Evolutionary conservation across 2,888 invertebrate genomes (phyloP).

Genomic region (Atrina japonica): DNA sequence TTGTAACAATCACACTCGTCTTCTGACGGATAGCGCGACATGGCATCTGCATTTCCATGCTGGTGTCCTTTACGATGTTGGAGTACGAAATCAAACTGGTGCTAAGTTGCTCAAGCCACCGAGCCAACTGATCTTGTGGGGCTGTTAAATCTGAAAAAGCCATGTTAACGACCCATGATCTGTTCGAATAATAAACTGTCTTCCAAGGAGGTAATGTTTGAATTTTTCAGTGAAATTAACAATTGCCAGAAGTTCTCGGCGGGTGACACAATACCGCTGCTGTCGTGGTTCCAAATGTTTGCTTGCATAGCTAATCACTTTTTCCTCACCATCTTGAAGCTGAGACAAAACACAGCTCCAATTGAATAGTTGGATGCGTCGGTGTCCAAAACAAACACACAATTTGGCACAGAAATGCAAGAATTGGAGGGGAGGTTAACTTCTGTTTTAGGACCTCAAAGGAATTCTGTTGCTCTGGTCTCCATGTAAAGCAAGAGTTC

Average conservation of each 20-base stretch:
- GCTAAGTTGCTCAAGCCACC: conserved; percentile 1
- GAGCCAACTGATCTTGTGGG: conserved; percentile 3
- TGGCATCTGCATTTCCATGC: too few relatives aligned
- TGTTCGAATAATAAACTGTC: conserved; percentile 13
- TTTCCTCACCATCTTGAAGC: too few relatives aligned
- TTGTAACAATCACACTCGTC: background rate
- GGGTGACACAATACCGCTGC: conserved; percentile 21
- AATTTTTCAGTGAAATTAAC: conserved; percentile 29
- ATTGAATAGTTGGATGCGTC: conserved; percentile 22
- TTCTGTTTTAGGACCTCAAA: too few relatives aligned
- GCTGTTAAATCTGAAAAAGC: conserved; percentile 27
- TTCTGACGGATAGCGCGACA: conserved; percentile 1
- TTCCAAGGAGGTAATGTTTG: conserved; percentile 25
- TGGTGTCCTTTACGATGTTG: too few relatives aligned
- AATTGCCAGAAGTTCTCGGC: conserved; percentile 27
- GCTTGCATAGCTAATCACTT: conserved; percentile 22
- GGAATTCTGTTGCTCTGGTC: background rate
- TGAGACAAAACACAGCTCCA: conserved; percentile 20
- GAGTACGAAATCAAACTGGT: background rate
- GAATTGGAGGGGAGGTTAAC: background rate
- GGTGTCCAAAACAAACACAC: conserved; percentile 10
- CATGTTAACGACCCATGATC: too few relatives aligned
- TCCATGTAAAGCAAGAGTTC: conserved; percentile 3
- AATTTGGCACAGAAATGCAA: conserved; percentile 11
- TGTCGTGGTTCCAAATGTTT: too few relatives aligned